Base-by-base conservation (phyloP, 2,888 invertebrate genomes). In the Stenotaenia linearis region DNA sequence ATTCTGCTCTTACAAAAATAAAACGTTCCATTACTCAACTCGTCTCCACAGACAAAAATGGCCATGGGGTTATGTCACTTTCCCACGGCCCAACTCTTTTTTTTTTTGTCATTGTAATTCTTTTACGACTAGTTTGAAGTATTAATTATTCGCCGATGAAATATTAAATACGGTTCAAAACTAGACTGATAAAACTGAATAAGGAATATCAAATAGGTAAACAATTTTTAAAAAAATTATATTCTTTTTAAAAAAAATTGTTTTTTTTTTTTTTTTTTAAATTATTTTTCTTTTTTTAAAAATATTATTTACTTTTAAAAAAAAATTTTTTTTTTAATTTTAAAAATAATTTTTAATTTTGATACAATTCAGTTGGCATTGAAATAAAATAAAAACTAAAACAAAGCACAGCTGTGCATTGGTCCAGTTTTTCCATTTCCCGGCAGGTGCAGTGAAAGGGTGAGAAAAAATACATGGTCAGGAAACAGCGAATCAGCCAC, bases 1-100 rank as follows among this genome's bases (percentile, higher is more conserved):
- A 69, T 69, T 69, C 69, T 1, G 69, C 69, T 25, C 69, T 69
- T 69, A 69, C 12, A 69, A 69, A 69, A 25, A 69, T 69, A 4
- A 69, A 69, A 28, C 28, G 15, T 69, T 69, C 12, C 69, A 69
- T 69, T 69, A 28, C 69, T 69, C 69, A 69, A 28, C 69, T 69
- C 69, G 69, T 69, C 69, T 69, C 69, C 69, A 69, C 69, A 15
- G 69, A 69, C 69, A 23, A 69, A 50, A 69, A 69, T 69, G 69
- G 69, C 69, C 69, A 69, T 69, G 25, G 69, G 69, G 69, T 69
- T 69, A 69, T 69, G 69, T 69, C 69, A 69, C 69, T 69, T 69
- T 69, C 69, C 69, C 69, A 69, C 69, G 69, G 69, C 69, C 69
- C 25, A 69, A 25, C 25, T 6, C 28, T 50, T 69, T 69, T 28